phyloP scores from a whole-genome alignment of 2,888 invertebrate species.

The Oligia strigilis region DNA sequence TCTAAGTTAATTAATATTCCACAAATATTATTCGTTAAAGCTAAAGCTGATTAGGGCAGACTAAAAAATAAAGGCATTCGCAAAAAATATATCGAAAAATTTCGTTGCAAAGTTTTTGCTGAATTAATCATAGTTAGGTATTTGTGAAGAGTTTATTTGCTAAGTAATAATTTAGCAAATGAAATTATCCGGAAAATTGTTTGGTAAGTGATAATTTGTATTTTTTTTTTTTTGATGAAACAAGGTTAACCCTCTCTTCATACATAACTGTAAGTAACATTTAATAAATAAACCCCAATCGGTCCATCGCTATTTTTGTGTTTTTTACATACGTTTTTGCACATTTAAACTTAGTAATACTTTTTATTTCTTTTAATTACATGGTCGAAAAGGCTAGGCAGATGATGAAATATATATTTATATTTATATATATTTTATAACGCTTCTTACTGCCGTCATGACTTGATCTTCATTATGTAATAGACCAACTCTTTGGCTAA shows the following conservation, averaged over 20 bases:
- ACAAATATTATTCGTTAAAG: background rate
- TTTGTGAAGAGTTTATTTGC: too few relatives aligned
- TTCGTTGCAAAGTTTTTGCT: constrained; percentile 24
- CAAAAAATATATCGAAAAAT: constrained; percentile 27
- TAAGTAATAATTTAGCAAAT: too few relatives aligned
- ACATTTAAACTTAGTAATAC: background rate
- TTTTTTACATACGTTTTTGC: too few relatives aligned
- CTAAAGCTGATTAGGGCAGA: background rate
- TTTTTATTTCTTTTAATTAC: background rate
- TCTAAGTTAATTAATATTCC: background rate
- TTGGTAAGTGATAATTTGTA: too few relatives aligned
- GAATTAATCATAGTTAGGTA: constrained; percentile 48
- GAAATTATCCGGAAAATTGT: too few relatives aligned
- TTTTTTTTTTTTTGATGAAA: too few relatives aligned
- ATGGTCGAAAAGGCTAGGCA: too few relatives aligned
- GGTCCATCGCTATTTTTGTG: too few relatives aligned
- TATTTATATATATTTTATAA: background rate
- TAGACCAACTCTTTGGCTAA: background rate
- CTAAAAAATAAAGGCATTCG: background rate
- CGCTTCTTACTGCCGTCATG: background rate
- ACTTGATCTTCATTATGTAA: background rate
- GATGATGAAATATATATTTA: background rate
- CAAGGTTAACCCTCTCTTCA: too few relatives aligned
- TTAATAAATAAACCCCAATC: too few relatives aligned
- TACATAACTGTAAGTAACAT: too few relatives aligned